Evolutionary conservation across 2,888 invertebrate species (phyloP).

Genomic region (Dendrolimus houi): DNA sequence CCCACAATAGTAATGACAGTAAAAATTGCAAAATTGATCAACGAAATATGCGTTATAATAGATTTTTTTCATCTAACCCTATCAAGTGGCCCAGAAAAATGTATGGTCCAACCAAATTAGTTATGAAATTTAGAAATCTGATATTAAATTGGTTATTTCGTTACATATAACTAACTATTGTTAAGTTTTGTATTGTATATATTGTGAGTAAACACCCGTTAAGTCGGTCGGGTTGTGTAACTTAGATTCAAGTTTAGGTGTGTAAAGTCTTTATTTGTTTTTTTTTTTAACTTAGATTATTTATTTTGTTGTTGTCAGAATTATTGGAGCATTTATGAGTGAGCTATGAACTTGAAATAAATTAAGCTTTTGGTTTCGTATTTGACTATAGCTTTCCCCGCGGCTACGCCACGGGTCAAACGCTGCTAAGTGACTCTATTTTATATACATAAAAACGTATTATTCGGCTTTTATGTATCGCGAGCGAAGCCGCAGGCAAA

Average conservation of each 20-base stretch:
- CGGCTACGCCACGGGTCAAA: too few relatives aligned
- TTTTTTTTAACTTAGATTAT: conserved; percentile 4
- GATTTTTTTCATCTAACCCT: conserved; percentile 53
- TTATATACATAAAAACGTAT: too few relatives aligned
- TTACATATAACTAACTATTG: conserved; percentile 36
- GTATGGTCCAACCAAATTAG: conserved; percentile 56
- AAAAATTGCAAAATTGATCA: conserved; percentile 59
- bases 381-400: too few relatives aligned
- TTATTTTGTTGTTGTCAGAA: not conserved
- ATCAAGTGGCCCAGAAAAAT: conserved; percentile 40
- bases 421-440: too few relatives aligned
- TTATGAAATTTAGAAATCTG: conserved; percentile 68
- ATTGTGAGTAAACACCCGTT: conserved; percentile 45
- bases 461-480: too few relatives aligned
- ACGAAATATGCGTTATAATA: conserved; percentile 60
- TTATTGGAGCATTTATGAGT: conserved; percentile 6
- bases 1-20: conserved; percentile 60
- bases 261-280: conserved; percentile 12
- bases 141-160: conserved; percentile 60
- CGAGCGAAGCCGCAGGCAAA: too few relatives aligned
- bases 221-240: conserved; percentile 53
- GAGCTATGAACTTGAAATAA: conserved; percentile 10
- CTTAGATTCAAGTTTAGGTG: conserved; percentile 45
- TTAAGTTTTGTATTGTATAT: conserved; percentile 50
- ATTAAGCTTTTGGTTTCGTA: conserved; percentile 3